Evolutionary conservation across 2,113 vertebrate species (phyloP).

Genomic region (Ageneiosus marmoratus): DNA sequence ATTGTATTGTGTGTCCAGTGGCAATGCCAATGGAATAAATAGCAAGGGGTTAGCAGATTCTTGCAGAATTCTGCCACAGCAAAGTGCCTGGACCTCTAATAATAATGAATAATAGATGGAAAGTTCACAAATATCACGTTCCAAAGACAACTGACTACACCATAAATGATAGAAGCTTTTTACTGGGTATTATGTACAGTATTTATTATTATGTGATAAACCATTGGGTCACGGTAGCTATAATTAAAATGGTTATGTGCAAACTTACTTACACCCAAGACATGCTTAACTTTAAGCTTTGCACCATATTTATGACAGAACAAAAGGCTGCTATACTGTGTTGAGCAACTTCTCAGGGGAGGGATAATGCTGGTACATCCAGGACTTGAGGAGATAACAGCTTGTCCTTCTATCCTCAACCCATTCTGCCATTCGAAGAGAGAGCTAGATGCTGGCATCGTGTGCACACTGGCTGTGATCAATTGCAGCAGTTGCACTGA

Average conservation of each 20-base stretch:
- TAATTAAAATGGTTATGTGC: background rate
- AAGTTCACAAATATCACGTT: background rate
- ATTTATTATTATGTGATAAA: background rate
- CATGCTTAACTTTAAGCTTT: background rate
- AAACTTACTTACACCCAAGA: background rate
- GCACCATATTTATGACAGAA: background rate
- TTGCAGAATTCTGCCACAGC: background rate
- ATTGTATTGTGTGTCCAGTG: background rate
- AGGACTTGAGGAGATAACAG: conserved; percentile 61
- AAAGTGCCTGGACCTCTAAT: background rate
- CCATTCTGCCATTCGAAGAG: background rate
- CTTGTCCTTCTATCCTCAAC: conserved; percentile 44
- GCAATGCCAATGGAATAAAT: background rate
- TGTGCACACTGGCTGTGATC: conserved; percentile 65
- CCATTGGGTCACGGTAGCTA: background rate
- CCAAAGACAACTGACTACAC: background rate
- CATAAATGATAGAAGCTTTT: background rate
- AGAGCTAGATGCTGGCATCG: conserved; percentile 60
- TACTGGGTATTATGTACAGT: background rate
- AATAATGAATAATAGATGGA: background rate
- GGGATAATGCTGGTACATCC: conserved; percentile 22
- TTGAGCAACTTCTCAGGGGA: conserved; percentile 6
- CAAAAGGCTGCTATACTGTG: background rate
- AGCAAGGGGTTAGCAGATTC: background rate
- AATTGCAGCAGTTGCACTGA: conserved; percentile 68